Conservation (phyloP, 2,888 invertebrate genomes). For the Sinelater perroti region DNA sequence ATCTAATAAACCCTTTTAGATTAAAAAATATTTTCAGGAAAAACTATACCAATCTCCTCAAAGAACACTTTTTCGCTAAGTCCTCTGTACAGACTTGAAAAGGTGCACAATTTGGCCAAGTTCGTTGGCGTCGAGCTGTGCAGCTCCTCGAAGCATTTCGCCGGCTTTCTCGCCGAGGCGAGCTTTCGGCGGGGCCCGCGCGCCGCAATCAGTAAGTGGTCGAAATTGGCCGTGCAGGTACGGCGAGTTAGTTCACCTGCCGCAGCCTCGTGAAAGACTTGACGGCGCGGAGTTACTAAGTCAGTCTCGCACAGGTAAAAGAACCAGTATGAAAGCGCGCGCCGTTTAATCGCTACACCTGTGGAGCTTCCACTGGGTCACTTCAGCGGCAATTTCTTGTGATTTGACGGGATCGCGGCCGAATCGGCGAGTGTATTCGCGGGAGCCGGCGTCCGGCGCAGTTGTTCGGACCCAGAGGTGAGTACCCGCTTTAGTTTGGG, state of each 20-base stretch:
- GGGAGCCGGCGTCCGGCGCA: not conserved
- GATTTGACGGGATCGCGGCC: conserved; percentile 26
- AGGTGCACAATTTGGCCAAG: too few relatives aligned
- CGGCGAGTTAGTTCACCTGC: conserved; percentile 46
- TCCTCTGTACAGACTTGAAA: too few relatives aligned
- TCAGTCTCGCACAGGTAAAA: conserved; percentile 47
- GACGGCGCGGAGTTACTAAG: conserved; percentile 45
- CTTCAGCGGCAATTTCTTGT: conserved; percentile 33
- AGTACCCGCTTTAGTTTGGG: too few relatives aligned
- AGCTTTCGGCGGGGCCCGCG: too few relatives aligned
- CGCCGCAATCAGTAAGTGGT: conserved; percentile 21
- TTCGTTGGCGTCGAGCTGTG: too few relatives aligned
- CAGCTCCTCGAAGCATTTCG: too few relatives aligned
- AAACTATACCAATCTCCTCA: not conserved
- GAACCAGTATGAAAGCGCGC: conserved; percentile 38
- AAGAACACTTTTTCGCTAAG: too few relatives aligned
- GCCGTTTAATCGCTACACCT: conserved; percentile 39
- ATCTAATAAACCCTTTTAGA: too few relatives aligned
- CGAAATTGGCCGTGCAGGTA: conserved; percentile 30
- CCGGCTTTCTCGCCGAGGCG: too few relatives aligned
- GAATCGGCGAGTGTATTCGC: too few relatives aligned
- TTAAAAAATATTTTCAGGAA: not conserved
- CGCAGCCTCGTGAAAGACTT: conserved; percentile 41
- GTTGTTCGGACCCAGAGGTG: too few relatives aligned
- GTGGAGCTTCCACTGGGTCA: conserved; percentile 38